Evolutionary conservation across 2,888 invertebrate genomes (phyloP).

Genomic region (Drosophila putrida): DNA sequence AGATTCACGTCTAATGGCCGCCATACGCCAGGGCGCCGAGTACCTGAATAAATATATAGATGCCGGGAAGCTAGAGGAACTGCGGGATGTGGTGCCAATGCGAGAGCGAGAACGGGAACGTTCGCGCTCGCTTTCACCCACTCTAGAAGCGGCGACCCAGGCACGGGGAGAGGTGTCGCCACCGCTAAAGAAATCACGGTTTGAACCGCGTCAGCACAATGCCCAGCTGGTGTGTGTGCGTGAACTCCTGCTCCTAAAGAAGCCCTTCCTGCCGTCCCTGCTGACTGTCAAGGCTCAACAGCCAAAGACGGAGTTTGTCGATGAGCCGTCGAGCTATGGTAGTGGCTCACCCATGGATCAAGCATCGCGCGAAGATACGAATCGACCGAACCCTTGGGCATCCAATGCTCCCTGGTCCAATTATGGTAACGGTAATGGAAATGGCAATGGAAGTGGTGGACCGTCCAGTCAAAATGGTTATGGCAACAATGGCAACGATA

Average conservation of each 20-base stretch:
- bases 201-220: conserved; percentile 84
- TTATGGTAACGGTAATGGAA: conserved; percentile 55
- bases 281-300: conserved; percentile 80
- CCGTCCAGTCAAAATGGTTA: conserved; percentile 45
- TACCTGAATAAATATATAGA: conserved; percentile 92
- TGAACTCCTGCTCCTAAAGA: conserved; percentile 79
- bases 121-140: conserved; percentile 80
- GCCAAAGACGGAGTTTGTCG: conserved; percentile 68
- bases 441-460: conserved; percentile 40
- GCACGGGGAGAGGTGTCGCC: conserved; percentile 71
- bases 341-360: conserved; percentile 60
- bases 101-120: conserved; percentile 88
- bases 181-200: conserved; percentile 83
- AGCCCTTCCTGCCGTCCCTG: conserved; percentile 82
- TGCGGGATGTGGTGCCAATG: conserved; percentile 91
- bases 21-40: conserved; percentile 91
- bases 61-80: conserved; percentile 92
- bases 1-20: conserved; percentile 91
- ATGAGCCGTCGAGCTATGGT: conserved; percentile 49
- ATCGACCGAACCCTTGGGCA: conserved; percentile 76
- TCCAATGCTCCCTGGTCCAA: conserved; percentile 65
- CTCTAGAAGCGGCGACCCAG: conserved; percentile 59
- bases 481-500: conserved; percentile 49
- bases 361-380: conserved; percentile 53
- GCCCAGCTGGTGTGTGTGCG: conserved; percentile 83